phyloP scores from a whole-genome alignment of 2,797 vertebrate species.

The Neolamprologus multifasciatus region DNA sequence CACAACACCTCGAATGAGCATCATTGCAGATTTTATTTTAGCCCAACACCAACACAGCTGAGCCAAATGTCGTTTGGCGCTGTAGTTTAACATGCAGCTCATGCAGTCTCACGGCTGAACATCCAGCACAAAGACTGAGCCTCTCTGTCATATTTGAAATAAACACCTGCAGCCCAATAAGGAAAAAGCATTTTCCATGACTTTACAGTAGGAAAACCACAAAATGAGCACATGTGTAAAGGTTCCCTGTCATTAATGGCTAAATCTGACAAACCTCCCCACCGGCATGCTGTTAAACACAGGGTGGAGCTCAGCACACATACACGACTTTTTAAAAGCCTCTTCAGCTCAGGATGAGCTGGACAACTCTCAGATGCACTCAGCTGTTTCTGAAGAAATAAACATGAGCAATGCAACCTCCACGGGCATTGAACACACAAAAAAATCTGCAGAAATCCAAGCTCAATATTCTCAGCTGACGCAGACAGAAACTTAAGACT shows the following conservation, averaged over 20 bases:
- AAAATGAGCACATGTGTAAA: background rate
- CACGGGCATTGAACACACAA: background rate
- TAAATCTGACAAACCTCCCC: background rate
- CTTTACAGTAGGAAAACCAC: background rate
- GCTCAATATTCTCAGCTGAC: background rate
- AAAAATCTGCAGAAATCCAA: background rate
- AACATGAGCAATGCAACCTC: background rate
- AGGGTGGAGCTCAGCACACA: slow-evolving; percentile 5
- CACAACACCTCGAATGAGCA: background rate
- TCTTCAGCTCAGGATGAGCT: background rate
- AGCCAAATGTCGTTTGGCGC: background rate
- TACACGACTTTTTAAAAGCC: background rate
- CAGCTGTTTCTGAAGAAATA: background rate
- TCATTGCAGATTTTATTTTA: background rate
- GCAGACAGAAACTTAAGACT: background rate
- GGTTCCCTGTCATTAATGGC: slow-evolving; percentile 14
- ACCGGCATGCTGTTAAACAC: background rate
- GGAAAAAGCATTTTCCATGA: background rate
- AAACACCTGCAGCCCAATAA: background rate
- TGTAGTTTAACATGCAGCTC: background rate
- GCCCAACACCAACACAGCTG: background rate
- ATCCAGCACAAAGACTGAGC: background rate
- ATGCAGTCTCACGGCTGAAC: background rate
- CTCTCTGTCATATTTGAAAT: background rate
- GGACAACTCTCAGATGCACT: background rate